Base-by-base conservation (phyloP, 2,888 invertebrate species). In the Crossocerus cetratus region DNA sequence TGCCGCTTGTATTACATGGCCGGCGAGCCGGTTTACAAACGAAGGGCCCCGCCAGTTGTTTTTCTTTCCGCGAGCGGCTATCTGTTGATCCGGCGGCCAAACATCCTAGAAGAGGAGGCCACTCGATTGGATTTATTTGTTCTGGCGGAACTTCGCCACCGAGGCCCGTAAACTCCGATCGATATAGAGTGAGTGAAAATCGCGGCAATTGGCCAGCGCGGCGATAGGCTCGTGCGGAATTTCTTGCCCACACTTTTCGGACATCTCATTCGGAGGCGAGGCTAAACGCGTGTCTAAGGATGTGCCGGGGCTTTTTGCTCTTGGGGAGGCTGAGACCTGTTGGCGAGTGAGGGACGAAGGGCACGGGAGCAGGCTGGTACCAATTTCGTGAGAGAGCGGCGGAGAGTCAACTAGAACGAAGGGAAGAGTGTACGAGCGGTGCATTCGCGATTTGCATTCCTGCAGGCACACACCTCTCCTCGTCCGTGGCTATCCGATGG, bases 391-490 rank as follows among this genome's bases (percentile, higher is more conserved):
- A 20, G 49, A 20, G 54, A 16, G 22, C 42, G 14, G 43, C 18
- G 11, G 14, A 45, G 22, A 23, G n/a, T 14, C 18, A 49, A 14
- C 11, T 20, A 22, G 21, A 16, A 45, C 22, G 49, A 18, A 3
- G 21, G 61, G 20, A 43, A 49, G 21, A 14, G 45, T 45, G 65
- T 72, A 56, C 67, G 72, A 59, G 57, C 74, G 74, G 71, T 74
- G 74, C 80, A 74, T 74, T 74, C 63, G 64, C 81, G 70, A 83
- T 83, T 83, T 83, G 82, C 83, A 82, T 83, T 83, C 80, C 74
- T 74, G 73, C 77, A 77, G 71, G 80, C 79, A 72, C 66, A 71
- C 81, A 69, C 73, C 79, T 77, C 79, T 77, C 76, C 72, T 62
- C 77, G 74, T 65, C 72, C 70, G 69, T 70, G 65, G 75, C 73